phyloP scores from a whole-genome alignment of 2,113 vertebrate species.

The Bagarius yarrelli region DNA sequence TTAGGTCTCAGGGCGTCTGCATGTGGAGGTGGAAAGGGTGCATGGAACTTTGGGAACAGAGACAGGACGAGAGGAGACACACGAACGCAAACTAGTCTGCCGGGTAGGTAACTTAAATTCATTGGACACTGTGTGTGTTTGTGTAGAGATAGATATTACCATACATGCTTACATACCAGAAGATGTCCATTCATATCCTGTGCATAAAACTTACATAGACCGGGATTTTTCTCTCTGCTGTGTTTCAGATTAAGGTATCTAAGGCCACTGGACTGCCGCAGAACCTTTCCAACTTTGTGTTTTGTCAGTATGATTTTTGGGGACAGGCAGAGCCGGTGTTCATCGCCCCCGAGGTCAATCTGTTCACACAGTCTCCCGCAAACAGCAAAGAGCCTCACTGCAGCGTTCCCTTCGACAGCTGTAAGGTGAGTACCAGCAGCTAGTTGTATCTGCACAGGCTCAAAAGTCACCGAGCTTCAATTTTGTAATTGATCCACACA shows the following conservation, averaged over 20 bases:
- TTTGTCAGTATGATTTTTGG: slow-evolving; percentile 96
- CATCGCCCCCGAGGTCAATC: slow-evolving; percentile 86
- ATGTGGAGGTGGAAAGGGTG: slow-evolving; percentile 85
- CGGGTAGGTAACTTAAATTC: slow-evolving; percentile 73
- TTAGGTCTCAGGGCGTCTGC: slow-evolving; percentile 89
- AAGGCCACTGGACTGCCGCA: slow-evolving; percentile 93
- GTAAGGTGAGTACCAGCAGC: slow-evolving; percentile 70
- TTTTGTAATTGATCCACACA: neutral
- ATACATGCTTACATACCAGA: neutral
- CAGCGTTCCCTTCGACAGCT: slow-evolving; percentile 93
- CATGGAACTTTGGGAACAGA: slow-evolving; percentile 82
- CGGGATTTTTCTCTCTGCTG: neutral
- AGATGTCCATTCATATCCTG: neutral
- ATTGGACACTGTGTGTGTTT: neutral
- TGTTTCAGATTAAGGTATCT: slow-evolving; percentile 87
- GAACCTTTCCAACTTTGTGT: slow-evolving; percentile 93
- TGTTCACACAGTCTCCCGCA: slow-evolving; percentile 71
- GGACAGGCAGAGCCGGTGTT: slow-evolving; percentile 83
- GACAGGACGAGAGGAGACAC: slow-evolving; percentile 80
- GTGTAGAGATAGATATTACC: no score
- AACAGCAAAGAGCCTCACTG: slow-evolving; percentile 84
- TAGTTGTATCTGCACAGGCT: neutral
- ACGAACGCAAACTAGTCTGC: slow-evolving; percentile 86
- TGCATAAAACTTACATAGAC: neutral
- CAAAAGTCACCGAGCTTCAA: neutral